phyloP scores from a whole-genome alignment of 1,140 invertebrate genomes.

The Brachionus rubens region DNA sequence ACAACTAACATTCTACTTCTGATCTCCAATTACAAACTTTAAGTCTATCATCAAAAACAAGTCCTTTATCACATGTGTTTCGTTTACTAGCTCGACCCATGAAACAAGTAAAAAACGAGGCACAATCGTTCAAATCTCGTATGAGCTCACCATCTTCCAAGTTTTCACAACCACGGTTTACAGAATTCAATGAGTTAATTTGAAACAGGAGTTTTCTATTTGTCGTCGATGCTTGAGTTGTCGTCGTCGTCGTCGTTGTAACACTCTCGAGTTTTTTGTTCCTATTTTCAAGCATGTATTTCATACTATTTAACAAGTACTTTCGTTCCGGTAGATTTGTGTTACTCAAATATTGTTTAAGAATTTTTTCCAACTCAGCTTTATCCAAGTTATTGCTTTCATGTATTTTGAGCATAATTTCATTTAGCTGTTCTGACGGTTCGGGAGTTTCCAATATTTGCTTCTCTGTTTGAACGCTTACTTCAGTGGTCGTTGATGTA shows the following conservation, averaged over 20 bases:
- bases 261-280: background rate
- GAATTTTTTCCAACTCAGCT: conserved; percentile 6
- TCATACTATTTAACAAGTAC: conserved; percentile 6
- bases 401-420: conserved; percentile 26
- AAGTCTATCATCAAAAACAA: conserved; percentile 26
- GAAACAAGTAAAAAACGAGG: conserved; percentile 37
- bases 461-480: background rate
- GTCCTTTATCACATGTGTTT: conserved; percentile 22
- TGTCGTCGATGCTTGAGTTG: background rate
- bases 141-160: conserved; percentile 43
- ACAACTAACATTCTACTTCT: conserved; percentile 22
- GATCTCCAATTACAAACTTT: conserved; percentile 46
- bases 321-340: background rate
- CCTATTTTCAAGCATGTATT: background rate
- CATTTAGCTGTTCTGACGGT: background rate
- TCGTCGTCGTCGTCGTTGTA: background rate
- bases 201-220: conserved; percentile 2
- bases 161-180: conserved; percentile 2
- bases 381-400: background rate
- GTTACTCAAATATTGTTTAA: conserved; percentile 27
- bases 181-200: conserved; percentile 6
- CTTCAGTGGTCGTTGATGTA: background rate
- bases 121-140: conserved; percentile 26
- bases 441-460: background rate
- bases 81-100: conserved; percentile 32